Conservation (phyloP, 2,797 vertebrate genomes). For the Epinephelus awoara region DNA sequence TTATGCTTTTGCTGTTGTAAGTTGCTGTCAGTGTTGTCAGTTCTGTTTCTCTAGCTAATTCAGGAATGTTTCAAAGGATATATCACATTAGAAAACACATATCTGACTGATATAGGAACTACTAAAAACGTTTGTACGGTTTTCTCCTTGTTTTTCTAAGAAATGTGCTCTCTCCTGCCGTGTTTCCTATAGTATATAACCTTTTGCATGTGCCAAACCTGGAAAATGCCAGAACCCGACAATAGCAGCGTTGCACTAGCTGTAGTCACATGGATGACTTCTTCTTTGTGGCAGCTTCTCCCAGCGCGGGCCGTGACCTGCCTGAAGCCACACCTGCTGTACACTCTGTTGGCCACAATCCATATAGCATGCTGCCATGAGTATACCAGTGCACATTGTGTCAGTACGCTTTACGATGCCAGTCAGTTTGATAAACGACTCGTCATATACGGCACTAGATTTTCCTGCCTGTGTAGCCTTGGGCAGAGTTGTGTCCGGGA, state of each 20-base stretch:
- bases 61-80: constrained; percentile 57
- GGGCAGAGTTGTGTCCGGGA: constrained; percentile 18
- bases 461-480: constrained; percentile 15
- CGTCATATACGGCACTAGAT: neutral
- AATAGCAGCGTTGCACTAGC: constrained; percentile 76
- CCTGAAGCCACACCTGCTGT: constrained; percentile 37
- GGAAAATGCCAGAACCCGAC: constrained; percentile 63
- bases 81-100: constrained; percentile 49
- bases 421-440: constrained; percentile 42
- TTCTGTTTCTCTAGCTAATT: constrained; percentile 44
- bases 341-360: constrained; percentile 40
- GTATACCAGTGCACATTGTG: constrained; percentile 47
- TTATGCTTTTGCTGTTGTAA: constrained; percentile 14
- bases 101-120: constrained; percentile 41
- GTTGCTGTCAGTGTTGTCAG: constrained; percentile 24
- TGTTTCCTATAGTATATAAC: constrained; percentile 42
- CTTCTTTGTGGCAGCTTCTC: constrained; percentile 43
- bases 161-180: constrained; percentile 29
- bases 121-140: constrained; percentile 35
- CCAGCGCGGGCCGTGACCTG: constrained; percentile 28
- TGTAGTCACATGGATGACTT: constrained; percentile 48
- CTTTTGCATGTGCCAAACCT: constrained; percentile 81
- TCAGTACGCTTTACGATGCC: constrained; percentile 46
- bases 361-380: constrained; percentile 55
- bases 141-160: constrained; percentile 42